Evolutionary conservation across 2,888 invertebrate genomes (phyloP).

Genomic region (Platypus cylindrus): DNA sequence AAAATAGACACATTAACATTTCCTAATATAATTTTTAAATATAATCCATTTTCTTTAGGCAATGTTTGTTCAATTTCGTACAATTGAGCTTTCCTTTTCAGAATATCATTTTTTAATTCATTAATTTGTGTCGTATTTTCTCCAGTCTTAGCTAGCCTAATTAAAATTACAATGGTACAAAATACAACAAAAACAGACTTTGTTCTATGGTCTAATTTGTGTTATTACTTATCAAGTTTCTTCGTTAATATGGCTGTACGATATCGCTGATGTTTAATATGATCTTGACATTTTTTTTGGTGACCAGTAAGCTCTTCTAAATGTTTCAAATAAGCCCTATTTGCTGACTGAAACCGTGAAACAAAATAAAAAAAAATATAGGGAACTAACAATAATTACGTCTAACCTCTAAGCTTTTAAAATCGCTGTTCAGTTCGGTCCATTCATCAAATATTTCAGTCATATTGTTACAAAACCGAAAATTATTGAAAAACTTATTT

Average conservation of each 20-base stretch:
- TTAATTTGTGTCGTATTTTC: conserved; percentile 44
- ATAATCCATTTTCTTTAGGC: conserved; percentile 85
- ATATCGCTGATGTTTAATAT: conserved; percentile 84
- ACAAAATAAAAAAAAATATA: neutral
- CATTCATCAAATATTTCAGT: conserved; percentile 45
- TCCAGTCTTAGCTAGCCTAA: conserved; percentile 27
- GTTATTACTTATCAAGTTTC: conserved; percentile 71
- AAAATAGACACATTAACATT: conserved; percentile 96
- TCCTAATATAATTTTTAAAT: conserved; percentile 89
- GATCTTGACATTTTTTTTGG: conserved; percentile 78
- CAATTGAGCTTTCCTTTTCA: conserved; percentile 72
- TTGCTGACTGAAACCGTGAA: conserved; percentile 45
- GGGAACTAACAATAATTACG: neutral
- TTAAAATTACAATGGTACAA: conserved; percentile 2
- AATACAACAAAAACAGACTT: neutral
- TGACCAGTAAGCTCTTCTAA: conserved; percentile 72
- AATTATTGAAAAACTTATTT: too few species aligned
- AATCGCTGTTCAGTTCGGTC: conserved; percentile 67
- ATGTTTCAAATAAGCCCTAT: conserved; percentile 73
- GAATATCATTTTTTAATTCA: conserved; percentile 62
- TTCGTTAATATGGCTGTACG: conserved; percentile 70
- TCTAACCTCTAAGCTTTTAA: conserved; percentile 67
- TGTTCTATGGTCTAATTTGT: too few species aligned
- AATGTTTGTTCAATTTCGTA: conserved; percentile 87
- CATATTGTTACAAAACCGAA: conserved; percentile 17